Conservation (phyloP, 1,140 invertebrate genomes). For the Protaetia brevitarsis region DNA sequence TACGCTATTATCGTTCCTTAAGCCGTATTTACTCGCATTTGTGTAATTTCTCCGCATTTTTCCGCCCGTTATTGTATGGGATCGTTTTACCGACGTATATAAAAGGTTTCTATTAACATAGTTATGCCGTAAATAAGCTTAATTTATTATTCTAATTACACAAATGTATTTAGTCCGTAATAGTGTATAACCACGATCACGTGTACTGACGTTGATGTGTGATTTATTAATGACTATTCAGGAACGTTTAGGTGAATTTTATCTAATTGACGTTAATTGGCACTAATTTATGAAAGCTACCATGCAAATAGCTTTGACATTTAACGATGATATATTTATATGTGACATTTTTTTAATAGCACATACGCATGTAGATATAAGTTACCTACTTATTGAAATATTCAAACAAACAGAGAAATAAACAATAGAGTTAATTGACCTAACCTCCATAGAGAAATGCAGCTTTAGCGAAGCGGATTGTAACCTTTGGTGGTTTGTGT, state of each 20-base stretch:
- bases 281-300: too few relatives aligned
- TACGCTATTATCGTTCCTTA: neutral
- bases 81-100: neutral
- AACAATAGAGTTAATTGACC: too few relatives aligned
- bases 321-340: too few relatives aligned
- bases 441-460: too few relatives aligned
- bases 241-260: neutral
- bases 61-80: neutral
- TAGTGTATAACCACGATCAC: neutral
- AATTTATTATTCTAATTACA: slow-evolving; percentile 2
- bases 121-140: neutral
- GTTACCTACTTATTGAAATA: too few relatives aligned
- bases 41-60: slow-evolving; percentile 1
- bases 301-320: too few relatives aligned
- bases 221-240: slow-evolving; percentile 1
- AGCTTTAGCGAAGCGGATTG: too few relatives aligned
- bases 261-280: neutral
- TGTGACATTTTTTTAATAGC: too few relatives aligned
- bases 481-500: too few relatives aligned
- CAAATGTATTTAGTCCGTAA: neutral
- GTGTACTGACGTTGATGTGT: neutral
- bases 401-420: too few relatives aligned
- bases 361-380: too few relatives aligned
- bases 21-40: neutral
- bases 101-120: slow-evolving; percentile 14